Percentiles rank a stretch among this genome's conserved stretches.
Conservation (phyloP, 2,797 vertebrate species). For the Antennarius maculatus region DNA sequence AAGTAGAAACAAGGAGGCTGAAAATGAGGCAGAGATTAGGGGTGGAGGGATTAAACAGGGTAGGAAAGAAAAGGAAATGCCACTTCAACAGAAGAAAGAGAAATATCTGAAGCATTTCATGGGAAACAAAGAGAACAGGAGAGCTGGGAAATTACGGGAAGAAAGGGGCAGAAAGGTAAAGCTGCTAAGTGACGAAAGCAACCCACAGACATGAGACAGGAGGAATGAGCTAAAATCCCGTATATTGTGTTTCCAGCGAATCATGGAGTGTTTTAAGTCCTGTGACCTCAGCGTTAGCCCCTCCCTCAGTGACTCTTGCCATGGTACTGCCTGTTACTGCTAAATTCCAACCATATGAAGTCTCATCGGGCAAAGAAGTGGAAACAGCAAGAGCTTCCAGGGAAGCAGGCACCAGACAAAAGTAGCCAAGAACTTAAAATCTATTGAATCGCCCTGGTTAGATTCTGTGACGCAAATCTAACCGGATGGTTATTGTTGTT, state of each 20-base stretch:
- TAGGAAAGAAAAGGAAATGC: constrained; percentile 1
- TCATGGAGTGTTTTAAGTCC: constrained; percentile 53
- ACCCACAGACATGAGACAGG: constrained; percentile 4
- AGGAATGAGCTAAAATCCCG: constrained; percentile 10
- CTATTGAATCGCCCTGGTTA: constrained; percentile 30
- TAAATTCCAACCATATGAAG: constrained; percentile 76
- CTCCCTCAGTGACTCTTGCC: constrained; percentile 52
- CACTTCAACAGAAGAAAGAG: constrained; percentile 1
- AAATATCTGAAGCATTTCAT: neutral
- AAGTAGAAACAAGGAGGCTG: neutral
- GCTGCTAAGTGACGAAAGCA: neutral
- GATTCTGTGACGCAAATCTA: constrained; percentile 44
- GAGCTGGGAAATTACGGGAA: neutral
- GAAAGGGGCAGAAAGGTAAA: neutral
- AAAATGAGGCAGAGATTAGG: constrained; percentile 4
- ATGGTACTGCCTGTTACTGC: constrained; percentile 80
- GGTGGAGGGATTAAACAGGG: constrained; percentile 9
- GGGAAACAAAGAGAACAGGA: constrained; percentile 2
- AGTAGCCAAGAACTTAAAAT: constrained; percentile 32
- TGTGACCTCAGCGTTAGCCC: constrained; percentile 48
- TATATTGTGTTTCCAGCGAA: constrained; percentile 10
- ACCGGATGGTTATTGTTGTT: constrained; percentile 46
- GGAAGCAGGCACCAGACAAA: constrained; percentile 38
- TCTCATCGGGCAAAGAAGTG: constrained; percentile 48
- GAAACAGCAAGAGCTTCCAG: constrained; percentile 55